Evolutionary conservation across 2,888 invertebrate genomes (phyloP), one percentile per base, ranked within the genome.

Genomic region (Neoascia interrupta): DNA sequence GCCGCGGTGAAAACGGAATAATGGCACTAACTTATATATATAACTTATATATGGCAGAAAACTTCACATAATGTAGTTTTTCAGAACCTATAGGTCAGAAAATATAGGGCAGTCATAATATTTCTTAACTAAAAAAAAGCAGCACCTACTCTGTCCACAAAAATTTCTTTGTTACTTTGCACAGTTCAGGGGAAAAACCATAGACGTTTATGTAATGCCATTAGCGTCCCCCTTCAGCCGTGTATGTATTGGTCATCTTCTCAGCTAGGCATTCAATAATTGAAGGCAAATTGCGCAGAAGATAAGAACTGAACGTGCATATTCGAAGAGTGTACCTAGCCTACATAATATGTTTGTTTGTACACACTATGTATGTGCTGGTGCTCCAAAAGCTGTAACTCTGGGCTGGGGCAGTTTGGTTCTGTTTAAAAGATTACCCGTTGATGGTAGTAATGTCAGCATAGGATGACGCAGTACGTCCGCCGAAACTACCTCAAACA

Each of bases 271-370:
- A 69, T 49, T 70, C 75, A 75, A 75, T n/a, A n/a, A n/a, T 75
- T 75, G 70, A n/a, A 75, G 70, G 63, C 75, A 75, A 75, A 75
- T 75, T 75, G 63, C 70, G 34, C 49, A 37, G 63, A 61, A 69
- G 75, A 75, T 75, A 75, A 75, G 69, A 75, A 70, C 63, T 51
- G 63, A 68, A 56, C 75, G 69, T 75, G 61, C 58, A 56, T 49
- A 56, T n/a, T n/a, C n/a, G n/a, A n/a, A n/a, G n/a, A n/a, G n/a
- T n/a, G n/a, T n/a, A n/a, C n/a, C n/a, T n/a, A n/a, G n/a, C n/a
- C n/a, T n/a, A n/a, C n/a, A n/a, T n/a, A n/a, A n/a, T n/a, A n/a
- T n/a, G n/a, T n/a, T n/a, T n/a, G n/a, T n/a, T n/a, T n/a, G n/a
- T n/a, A n/a, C n/a, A n/a, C n/a, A n/a, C n/a, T n/a, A n/a, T n/a